Evolutionary conservation across 2,113 vertebrate species (phyloP).

Genomic region (Cynopterus brachyotis): DNA sequence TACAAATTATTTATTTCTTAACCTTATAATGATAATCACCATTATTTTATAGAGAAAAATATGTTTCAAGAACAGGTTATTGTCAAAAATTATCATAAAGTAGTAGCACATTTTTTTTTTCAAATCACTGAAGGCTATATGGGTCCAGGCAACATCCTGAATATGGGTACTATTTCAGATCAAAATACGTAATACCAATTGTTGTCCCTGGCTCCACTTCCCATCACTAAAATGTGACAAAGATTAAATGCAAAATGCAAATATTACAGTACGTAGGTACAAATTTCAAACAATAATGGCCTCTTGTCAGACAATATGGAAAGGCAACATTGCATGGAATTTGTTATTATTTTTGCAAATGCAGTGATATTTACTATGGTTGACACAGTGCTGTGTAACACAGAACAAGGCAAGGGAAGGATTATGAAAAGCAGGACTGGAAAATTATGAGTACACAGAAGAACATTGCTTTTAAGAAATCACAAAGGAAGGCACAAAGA

Average conservation of each 20-base stretch:
- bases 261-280: conserved; percentile 65
- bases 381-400: conserved; percentile 50
- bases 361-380: conserved; percentile 67
- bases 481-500: neutral
- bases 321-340: conserved; percentile 49
- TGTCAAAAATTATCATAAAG: neutral
- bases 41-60: neutral
- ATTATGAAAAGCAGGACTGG: conserved; percentile 37
- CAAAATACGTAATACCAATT: conserved; percentile 55
- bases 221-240: conserved; percentile 52
- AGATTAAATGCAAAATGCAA: conserved; percentile 73
- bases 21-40: neutral
- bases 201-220: conserved; percentile 43
- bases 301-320: conserved; percentile 70
- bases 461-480: conserved; percentile 35
- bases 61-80: neutral
- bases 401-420: conserved; percentile 29
- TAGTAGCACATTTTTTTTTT: no score
- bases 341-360: conserved; percentile 74
- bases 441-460: conserved; percentile 29
- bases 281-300: conserved; percentile 69
- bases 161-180: conserved; percentile 43
- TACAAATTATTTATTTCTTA: neutral
- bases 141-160: conserved; percentile 16
- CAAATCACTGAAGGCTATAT: conserved; percentile 51